A percentile compares a stretch with the other conserved stretches of the same genome.
phyloP scores from a whole-genome alignment of 2,888 invertebrate genomes.

The Digitonthophagus gazella region DNA sequence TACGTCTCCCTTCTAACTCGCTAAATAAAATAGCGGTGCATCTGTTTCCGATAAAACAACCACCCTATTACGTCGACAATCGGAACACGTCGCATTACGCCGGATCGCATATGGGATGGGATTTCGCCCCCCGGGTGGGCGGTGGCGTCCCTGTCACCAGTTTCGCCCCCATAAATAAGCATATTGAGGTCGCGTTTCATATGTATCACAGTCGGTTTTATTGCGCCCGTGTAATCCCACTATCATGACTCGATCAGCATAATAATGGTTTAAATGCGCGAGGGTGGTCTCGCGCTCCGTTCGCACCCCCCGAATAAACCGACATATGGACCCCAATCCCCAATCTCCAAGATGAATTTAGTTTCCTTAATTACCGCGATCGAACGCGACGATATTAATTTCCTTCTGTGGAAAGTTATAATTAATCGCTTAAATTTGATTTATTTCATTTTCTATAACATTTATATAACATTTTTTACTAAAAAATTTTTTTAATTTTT shows the following conservation, averaged over 20 bases:
- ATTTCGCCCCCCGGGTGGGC: conserved; percentile 10
- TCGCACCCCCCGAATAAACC: not conserved
- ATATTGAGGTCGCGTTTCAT: conserved; percentile 53
- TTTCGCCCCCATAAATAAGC: conserved; percentile 44
- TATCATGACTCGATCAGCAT: conserved; percentile 54
- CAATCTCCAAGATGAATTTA: not conserved
- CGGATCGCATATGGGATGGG: conserved; percentile 17
- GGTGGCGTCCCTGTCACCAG: conserved; percentile 30
- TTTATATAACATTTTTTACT: no score
- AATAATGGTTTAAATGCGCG: conserved; percentile 50
- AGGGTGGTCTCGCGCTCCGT: conserved; percentile 36
- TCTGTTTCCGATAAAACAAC: conserved; percentile 5
- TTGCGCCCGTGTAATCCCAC: conserved; percentile 52
- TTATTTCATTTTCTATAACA: no score
- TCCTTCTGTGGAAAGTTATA: not conserved
- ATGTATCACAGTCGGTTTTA: conserved; percentile 53
- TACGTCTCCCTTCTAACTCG: not conserved
- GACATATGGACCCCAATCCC: not conserved
- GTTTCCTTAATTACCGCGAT: not conserved
- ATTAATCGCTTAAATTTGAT: no score
- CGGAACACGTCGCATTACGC: conserved; percentile 8
- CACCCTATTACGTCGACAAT: not conserved
- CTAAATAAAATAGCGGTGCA: not conserved
- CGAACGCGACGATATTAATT: conserved; percentile 7
- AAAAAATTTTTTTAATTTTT: no score